Evolutionary conservation across 2,888 invertebrate species (phyloP).

Genomic region (Platerodrilus igneus): DNA sequence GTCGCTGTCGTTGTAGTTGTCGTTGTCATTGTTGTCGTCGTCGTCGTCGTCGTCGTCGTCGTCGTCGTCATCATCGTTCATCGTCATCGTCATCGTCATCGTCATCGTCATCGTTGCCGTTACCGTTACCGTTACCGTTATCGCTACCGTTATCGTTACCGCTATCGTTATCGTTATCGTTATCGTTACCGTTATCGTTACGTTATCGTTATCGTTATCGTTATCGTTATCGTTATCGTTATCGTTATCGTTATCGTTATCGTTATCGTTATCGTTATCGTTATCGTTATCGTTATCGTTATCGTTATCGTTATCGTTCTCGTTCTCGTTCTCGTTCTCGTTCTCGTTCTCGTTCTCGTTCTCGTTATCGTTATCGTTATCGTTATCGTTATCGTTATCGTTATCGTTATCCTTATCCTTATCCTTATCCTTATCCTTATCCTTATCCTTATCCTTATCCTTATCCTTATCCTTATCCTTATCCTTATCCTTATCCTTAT

Average conservation of each 20-base stretch:
- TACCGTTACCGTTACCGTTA: constrained; percentile 2
- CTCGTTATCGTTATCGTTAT: constrained; percentile 4
- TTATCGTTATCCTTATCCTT: constrained; percentile 4
- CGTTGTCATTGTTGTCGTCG: not conserved
- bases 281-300: constrained; percentile 1
- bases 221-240: constrained; percentile 4
- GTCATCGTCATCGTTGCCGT: constrained; percentile 1
- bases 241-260: constrained; percentile 2
- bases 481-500: too few species aligned
- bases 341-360: constrained; percentile 2
- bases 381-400: constrained; percentile 5
- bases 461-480: too few species aligned
- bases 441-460: constrained; percentile 1
- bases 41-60: constrained; percentile 1
- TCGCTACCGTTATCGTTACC: constrained; percentile 1
- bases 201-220: constrained; percentile 2
- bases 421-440: constrained; percentile 2
- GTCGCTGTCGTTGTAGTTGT: not conserved
- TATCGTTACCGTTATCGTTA: constrained; percentile 1
- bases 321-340: not conserved
- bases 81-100: not conserved
- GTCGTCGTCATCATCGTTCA: too few species aligned
- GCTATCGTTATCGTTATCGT: constrained; percentile 4
- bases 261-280: constrained; percentile 3
- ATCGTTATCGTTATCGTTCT: constrained; percentile 3